These are phyloP conservation scores for Albula goreensis DNA, from an alignment of 2,113 vertebrate genomes.

Conservation along the genomic window DNA sequence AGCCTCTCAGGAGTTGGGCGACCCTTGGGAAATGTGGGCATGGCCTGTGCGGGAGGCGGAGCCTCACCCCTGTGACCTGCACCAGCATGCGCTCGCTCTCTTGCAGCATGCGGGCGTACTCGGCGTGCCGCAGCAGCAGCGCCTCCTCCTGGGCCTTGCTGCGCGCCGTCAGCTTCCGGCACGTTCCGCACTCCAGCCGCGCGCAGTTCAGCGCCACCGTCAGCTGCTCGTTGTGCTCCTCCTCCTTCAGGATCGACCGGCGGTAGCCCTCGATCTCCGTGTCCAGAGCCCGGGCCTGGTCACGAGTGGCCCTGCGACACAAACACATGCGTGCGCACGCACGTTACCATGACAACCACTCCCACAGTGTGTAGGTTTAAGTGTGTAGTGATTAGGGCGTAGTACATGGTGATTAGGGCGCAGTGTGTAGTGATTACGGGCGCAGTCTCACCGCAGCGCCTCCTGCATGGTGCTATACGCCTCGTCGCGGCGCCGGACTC, in stretches of 20 bases:
- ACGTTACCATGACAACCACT: neutral
- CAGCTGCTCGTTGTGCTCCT: slow-evolving; percentile 82
- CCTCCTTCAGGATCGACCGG: slow-evolving; percentile 73
- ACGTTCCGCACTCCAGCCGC: slow-evolving; percentile 61
- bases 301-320: slow-evolving; percentile 63
- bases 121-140: slow-evolving; percentile 69
- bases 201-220: slow-evolving; percentile 68
- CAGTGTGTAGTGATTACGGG: neutral
- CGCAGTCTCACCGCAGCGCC: slow-evolving; percentile 70
- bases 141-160: slow-evolving; percentile 72
- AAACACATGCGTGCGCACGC: neutral
- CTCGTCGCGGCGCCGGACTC: slow-evolving; percentile 79
- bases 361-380: no score
- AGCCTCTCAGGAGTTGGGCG: neutral
- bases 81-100: slow-evolving; percentile 71
- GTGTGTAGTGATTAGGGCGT: no score
- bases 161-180: slow-evolving; percentile 72
- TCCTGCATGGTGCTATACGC: slow-evolving; percentile 72
- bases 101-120: slow-evolving; percentile 69
- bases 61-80: slow-evolving; percentile 66
- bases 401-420: no score
- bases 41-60: neutral
- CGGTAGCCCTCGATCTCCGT: slow-evolving; percentile 74
- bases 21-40: neutral
- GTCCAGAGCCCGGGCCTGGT: slow-evolving; percentile 70